Percentiles rank a stretch among this genome's conserved stretches.
phyloP scores from a whole-genome alignment of 2,797 vertebrate species.

The Esox masquinongy region DNA sequence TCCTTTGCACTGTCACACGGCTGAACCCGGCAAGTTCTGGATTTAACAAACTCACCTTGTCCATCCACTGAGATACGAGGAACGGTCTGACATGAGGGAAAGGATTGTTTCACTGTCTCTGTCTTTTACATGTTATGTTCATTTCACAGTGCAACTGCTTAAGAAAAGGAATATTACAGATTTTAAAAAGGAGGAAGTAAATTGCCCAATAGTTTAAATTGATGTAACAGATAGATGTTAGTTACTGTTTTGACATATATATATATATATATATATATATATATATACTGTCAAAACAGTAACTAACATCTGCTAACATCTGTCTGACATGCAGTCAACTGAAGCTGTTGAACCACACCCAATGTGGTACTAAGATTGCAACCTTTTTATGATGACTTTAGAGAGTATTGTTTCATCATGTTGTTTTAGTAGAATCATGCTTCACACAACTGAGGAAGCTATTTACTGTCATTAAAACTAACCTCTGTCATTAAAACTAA shows the following conservation, averaged over 20 bases:
- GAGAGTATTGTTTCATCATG: background rate
- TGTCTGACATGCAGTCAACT: no score
- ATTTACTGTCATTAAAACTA: no score
- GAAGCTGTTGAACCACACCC: background rate
- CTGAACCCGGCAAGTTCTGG: slow-evolving; percentile 38
- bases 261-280: no score
- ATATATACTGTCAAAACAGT: no score
- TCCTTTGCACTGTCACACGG: slow-evolving; percentile 70
- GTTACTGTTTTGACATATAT: no score
- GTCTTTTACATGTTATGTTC: background rate
- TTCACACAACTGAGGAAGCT: background rate
- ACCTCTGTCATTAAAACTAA: no score
- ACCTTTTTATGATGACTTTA: background rate
- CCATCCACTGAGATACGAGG: slow-evolving; percentile 41
- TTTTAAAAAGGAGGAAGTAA: background rate
- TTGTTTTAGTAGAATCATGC: background rate
- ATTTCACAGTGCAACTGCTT: background rate
- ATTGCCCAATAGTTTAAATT: background rate
- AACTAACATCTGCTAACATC: no score
- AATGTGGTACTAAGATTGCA: background rate
- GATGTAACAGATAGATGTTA: no score
- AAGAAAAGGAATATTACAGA: background rate
- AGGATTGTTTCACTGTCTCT: background rate
- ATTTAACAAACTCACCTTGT: slow-evolving; percentile 51
- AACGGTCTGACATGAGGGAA: background rate